These are phyloP conservation scores for Agapornis roseicollis DNA, from an alignment of 2,113 vertebrate genomes.

Conservation along the genomic window DNA sequence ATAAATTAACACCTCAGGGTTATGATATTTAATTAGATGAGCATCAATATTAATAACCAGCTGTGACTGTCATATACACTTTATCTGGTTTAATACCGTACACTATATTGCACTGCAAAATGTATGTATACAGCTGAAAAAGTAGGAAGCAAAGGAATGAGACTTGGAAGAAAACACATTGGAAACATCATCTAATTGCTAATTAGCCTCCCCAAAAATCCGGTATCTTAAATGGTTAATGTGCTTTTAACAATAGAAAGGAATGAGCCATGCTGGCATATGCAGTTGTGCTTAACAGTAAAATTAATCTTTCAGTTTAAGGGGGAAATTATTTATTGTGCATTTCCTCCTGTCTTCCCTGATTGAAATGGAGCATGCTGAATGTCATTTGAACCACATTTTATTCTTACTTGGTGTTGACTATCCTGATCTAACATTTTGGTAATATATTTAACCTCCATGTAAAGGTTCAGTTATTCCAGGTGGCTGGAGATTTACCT, in stretches of 20 bases:
- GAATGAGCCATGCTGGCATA: constrained; percentile 26
- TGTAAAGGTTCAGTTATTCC: neutral
- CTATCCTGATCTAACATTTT: constrained; percentile 38
- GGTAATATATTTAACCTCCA: neutral
- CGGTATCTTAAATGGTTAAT: constrained; percentile 53
- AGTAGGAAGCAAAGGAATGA: constrained; percentile 12
- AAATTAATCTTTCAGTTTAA: constrained; percentile 64
- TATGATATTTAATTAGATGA: constrained; percentile 52
- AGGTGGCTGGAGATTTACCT: neutral
- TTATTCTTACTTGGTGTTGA: constrained; percentile 12
- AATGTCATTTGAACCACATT: neutral
- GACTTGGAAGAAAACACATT: constrained; percentile 48
- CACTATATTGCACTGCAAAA: neutral
- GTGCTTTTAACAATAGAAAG: constrained; percentile 23
- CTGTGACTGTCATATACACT: constrained; percentile 4
- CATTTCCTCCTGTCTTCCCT: constrained; percentile 12
- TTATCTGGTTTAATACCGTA: neutral
- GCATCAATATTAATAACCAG: constrained; percentile 51
- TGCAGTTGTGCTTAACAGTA: constrained; percentile 29
- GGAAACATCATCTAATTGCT: constrained; percentile 44
- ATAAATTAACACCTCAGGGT: neutral
- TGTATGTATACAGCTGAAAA: neutral
- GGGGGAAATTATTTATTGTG: constrained; percentile 1
- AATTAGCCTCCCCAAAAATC: constrained; percentile 50
- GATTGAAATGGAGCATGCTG: constrained; percentile 2